Evolutionary conservation across 2,797 vertebrate genomes (phyloP), one percentile per base, ranked within the genome.

Genomic region (Lagorchestes hirsutus): DNA sequence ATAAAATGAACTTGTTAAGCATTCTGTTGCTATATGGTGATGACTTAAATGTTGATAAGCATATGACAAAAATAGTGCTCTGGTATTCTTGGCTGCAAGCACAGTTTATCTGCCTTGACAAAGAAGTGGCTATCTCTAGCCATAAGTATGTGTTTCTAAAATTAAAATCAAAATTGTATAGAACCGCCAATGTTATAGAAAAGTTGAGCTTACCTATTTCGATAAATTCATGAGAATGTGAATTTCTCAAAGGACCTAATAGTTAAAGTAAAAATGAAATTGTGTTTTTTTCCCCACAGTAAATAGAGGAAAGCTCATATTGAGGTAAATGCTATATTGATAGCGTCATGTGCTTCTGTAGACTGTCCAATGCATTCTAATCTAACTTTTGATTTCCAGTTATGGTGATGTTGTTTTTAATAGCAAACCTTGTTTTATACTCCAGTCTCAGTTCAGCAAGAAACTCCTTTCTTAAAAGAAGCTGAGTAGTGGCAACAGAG

Each of bases 21-120:
- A 97, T 97, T 94, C 97, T 96, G 13, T 74, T 91, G 54, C 91
- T 95, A 40, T 52, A 93, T 50, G 90, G 97, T 96, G 97, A 96
- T 93, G 95, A 97, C 97, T 90, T 96, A 95, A 97, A 95, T 96
- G 96, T 97, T 97, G 97, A 98, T 98, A 97, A 62, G 92, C 54
- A 96, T 97, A 96, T 97, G 97, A 96, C 97, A 94, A 94, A 97
- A 98, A 98, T 97, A 98, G 97, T 91, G 62, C 93, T 93, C 46
- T 96, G 96, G 91, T 97, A 97, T 98, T 98, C 97, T 97, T 98
- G 97, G 95, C 97, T 95, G 95, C 96, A 95, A 96, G 95, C 93
- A 95, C 95, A 57, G 52, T 97, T 98, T 97, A 97, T 98, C 97
- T 96, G n/a, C 58, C 31, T 4, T 96, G 97, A 97, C 97, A 98